A percentile compares a stretch with the other conserved stretches of the same genome.
phyloP scores from a whole-genome alignment of 2,888 invertebrate genomes.

The Nephrotoma guestfalica region DNA sequence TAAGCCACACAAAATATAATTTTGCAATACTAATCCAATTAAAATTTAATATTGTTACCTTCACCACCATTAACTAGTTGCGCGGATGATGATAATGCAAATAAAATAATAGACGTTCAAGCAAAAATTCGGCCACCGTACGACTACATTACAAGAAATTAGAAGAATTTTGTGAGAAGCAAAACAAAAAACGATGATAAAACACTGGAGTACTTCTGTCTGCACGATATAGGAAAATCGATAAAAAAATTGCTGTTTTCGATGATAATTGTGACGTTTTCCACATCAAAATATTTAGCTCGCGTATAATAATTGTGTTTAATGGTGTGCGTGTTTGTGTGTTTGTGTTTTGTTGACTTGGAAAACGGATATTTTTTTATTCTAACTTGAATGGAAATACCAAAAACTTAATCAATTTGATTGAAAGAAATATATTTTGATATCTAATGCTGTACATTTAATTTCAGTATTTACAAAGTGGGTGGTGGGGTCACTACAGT shows the following conservation, averaged over 20 bases:
- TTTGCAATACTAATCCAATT: too few species aligned
- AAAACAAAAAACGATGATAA: not conserved
- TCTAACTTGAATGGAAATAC: too few species aligned
- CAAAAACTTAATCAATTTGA: not conserved
- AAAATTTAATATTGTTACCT: too few species aligned
- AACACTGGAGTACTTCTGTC: not conserved
- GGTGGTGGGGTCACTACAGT: slow-evolving; percentile 70
- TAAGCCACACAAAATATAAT: too few species aligned
- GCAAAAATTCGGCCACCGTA: not conserved
- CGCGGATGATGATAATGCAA: not conserved
- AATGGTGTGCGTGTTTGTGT: slow-evolving; percentile 9
- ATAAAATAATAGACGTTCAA: not conserved
- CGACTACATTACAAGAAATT: not conserved
- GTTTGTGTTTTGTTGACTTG: not conserved
- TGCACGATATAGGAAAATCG: not conserved
- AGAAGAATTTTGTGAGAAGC: not conserved
- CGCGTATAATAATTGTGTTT: not conserved
- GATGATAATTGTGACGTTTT: not conserved
- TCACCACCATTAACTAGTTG: too few species aligned
- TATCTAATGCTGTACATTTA: slow-evolving; percentile 8
- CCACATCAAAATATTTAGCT: not conserved
- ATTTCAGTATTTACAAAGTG: slow-evolving; percentile 44
- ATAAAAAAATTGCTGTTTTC: not conserved
- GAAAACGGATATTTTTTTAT: not conserved
- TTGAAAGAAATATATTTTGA: not conserved